Evolutionary conservation across 2,888 invertebrate species (phyloP).

Genomic region (Pantelozetes paolii): DNA sequence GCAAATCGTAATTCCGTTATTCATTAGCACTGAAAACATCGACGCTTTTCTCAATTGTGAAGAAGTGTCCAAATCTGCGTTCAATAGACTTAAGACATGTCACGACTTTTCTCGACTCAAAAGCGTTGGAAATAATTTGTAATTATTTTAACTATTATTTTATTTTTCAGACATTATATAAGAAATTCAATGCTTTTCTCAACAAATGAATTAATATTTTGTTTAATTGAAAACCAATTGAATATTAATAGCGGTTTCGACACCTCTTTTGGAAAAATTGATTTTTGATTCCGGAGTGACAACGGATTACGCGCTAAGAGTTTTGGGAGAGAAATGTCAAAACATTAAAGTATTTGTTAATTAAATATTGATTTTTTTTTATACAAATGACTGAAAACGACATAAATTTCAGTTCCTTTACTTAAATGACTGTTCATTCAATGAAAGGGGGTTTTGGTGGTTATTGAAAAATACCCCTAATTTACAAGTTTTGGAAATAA

Average conservation of each 20-base stretch:
- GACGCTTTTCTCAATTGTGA: slow-evolving; percentile 44
- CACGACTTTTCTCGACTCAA: slow-evolving; percentile 45
- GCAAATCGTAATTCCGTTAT: not conserved
- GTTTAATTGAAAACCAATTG: not conserved
- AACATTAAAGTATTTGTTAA: slow-evolving; percentile 1
- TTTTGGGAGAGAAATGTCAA: slow-evolving; percentile 9
- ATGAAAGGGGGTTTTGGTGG: slow-evolving; percentile 26
- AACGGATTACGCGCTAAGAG: slow-evolving; percentile 22
- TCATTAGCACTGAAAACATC: slow-evolving; percentile 44
- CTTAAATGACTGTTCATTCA: not conserved
- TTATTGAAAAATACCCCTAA: not conserved
- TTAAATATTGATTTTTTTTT: not conserved
- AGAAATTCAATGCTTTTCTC: too few species aligned
- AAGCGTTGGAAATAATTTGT: slow-evolving; percentile 46
- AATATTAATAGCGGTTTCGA: slow-evolving; percentile 13
- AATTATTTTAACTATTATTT: not conserved
- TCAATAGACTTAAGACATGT: slow-evolving; percentile 45
- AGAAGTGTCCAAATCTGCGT: slow-evolving; percentile 45
- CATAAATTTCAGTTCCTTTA: not conserved
- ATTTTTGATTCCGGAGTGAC: slow-evolving; percentile 1
- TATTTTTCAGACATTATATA: too few species aligned
- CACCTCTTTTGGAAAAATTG: slow-evolving; percentile 7
- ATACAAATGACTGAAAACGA: not conserved
- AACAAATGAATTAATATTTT: not conserved
- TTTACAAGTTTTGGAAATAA: not conserved